Base-by-base conservation (phyloP, 2,888 invertebrate genomes). In the Bugulina stolonifera region DNA sequence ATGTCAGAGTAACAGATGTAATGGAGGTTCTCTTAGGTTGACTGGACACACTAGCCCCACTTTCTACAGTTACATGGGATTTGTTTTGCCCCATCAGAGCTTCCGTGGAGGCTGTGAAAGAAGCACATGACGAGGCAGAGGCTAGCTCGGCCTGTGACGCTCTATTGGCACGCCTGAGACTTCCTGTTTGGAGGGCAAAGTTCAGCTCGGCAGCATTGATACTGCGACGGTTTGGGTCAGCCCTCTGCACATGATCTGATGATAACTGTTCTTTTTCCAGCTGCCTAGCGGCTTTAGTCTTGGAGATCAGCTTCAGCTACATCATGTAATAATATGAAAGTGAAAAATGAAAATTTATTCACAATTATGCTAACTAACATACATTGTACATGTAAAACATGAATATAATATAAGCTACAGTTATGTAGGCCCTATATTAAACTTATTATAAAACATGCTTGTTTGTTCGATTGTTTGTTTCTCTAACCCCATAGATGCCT, bases 231-330 rank as follows among this genome's bases (percentile, higher is more conserved):
- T 43, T 70, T 14, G 70, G 70, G 52, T 58, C 69, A 25, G 55
- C 54, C 22, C 54, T 71, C 69, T 72, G 23, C 27, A 55, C 58
- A n/a, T 25, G 10, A 32, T 18, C 43, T 23, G 64, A n/a, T 22
- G 72, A 23, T 1, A 54, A 25, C 29, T 58, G 72, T n/a, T 3
- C 32, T 29, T 69, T 71, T 14, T 69, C 64, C 72, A 27, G 35
- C 58, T 54, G 64, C 34, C 64, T 69, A 10, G 72, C 72, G 14
- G 72, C 72, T 32, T 54, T 35, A 10, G 70, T 70, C 52, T 70
- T 70, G 25, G 43, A n/a, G 5, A 54, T 54, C 52, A 70, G 25
- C 52, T 70, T 70, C 35, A 70, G 52, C 70, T 70, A 29, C 23
- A 43, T 10, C n/a, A n/a, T n/a, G n/a, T n/a, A n/a, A n/a, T n/a